These are phyloP conservation scores for Drosophila sechellia DNA, from an alignment of 1,140 invertebrate species.

Conservation along the genomic window DNA sequence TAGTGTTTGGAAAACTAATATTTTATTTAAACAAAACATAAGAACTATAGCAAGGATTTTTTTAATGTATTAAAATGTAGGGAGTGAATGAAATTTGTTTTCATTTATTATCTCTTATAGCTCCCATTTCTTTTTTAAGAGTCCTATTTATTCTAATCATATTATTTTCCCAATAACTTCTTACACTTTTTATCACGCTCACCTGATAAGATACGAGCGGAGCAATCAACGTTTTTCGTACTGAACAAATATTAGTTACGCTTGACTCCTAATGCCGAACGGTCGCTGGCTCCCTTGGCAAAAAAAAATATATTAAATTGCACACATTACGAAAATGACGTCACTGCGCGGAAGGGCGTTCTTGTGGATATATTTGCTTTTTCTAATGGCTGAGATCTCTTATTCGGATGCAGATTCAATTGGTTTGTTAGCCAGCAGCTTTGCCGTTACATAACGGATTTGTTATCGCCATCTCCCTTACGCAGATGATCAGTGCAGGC, in stretches of 20 bases:
- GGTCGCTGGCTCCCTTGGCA: constrained; percentile 35
- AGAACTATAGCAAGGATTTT: neutral
- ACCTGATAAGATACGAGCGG: constrained; percentile 43
- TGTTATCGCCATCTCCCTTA: constrained; percentile 4
- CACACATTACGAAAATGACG: constrained; percentile 24
- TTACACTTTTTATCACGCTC: constrained; percentile 14
- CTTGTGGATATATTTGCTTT: constrained; percentile 2
- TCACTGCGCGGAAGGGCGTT: constrained; percentile 14
- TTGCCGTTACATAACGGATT: constrained; percentile 35
- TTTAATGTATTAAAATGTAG: neutral
- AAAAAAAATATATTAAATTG: neutral
- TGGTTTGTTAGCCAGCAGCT: constrained; percentile 29
- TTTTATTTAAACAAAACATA: too few relatives aligned
- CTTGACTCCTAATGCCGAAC: constrained; percentile 47
- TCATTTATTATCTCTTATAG: neutral
- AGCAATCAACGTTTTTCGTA: constrained; percentile 31
- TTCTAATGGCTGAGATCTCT: neutral
- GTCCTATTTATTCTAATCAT: constrained; percentile 11
- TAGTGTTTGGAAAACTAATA: too few relatives aligned
- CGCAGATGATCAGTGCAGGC: constrained; percentile 67
- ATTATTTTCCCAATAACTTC: constrained; percentile 29
- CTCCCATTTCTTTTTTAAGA: neutral
- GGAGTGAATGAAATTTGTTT: neutral
- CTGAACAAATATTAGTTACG: constrained; percentile 58
- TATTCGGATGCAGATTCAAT: constrained; percentile 22